Evolutionary conservation across 2,888 invertebrate genomes (phyloP).

Genomic region (Napeogenes sylphis): DNA sequence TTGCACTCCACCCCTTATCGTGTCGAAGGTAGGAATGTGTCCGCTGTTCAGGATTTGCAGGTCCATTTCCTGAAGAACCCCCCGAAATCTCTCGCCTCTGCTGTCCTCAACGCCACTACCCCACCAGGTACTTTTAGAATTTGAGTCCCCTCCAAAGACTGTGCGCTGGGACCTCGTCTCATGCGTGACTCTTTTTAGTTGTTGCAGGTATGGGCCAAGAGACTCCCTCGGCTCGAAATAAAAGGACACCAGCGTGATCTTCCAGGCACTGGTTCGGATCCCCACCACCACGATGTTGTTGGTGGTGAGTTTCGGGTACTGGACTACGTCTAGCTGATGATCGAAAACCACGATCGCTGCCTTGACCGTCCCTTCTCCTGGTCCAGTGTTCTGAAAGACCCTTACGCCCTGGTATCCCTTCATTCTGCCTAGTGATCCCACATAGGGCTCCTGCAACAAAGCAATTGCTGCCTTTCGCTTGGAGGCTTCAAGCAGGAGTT

Average conservation of each 20-base stretch:
- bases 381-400: constrained; percentile 4
- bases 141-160: constrained; percentile 22
- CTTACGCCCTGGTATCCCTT: not conserved
- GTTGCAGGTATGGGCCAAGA: constrained; percentile 20
- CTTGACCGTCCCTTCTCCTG: constrained; percentile 18
- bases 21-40: constrained; percentile 7
- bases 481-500: too few relatives aligned
- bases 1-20: not conserved
- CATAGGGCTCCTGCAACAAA: constrained; percentile 20
- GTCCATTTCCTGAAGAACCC: constrained; percentile 2
- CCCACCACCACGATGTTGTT: constrained; percentile 20
- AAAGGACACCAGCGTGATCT: constrained; percentile 14
- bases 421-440: not conserved
- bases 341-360: constrained; percentile 23
- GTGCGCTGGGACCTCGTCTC: constrained; percentile 6
- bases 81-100: constrained; percentile 18
- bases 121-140: constrained; percentile 29
- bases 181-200: constrained; percentile 3
- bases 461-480: too few relatives aligned
- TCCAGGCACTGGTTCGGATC: constrained; percentile 10
- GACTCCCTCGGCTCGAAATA: constrained; percentile 20
- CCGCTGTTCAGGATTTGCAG: not conserved
- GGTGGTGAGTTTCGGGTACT: constrained; percentile 19
- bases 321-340: constrained; percentile 14
- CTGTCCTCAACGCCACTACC: constrained; percentile 19